Evolutionary conservation across 2,113 vertebrate species (phyloP), one percentile per base, ranked within the genome.

Genomic region (Psittacus erithacus): DNA sequence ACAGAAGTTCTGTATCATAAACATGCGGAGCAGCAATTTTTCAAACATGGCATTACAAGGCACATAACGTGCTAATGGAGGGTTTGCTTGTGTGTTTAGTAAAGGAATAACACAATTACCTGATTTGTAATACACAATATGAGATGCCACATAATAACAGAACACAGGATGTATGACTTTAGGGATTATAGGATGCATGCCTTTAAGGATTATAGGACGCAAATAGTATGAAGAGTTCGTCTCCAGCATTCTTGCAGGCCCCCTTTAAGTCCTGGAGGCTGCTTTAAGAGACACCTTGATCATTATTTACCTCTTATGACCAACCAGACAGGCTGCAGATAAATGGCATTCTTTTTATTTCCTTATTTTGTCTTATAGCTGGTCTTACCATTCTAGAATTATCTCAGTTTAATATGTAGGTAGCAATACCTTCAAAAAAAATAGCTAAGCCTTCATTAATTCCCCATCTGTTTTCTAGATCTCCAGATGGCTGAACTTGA

Each of bases 101-200:
- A 28, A 59, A 84, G 28, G 3, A 84, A 33, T 38, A 70, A 38
- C 2, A 11, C 2, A 13, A 19, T 57, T 70, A 41, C 29, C 13
- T 75, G 25, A 77, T 70, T 84, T 44, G 5, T 27, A 59, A 78
- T 14, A n/a, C 16, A 33, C 13, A 13, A 5, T 23, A 64, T 29
- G 12, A 20, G 23, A 12, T 3, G 6, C 1, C 11, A 33, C 33
- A 62, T 81, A 12, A 49, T 19, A 78, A 35, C 18, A 85, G 50
- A 91, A 57, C 20, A 39, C 4, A n/a, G 7, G 44, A 44, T 0
- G 0, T 28, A 19, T 35, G 7, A 3, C 24, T 82, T 1, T 29
- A 65, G 68, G 11, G 7, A 22, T 38, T 65, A 23, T 31, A 63
- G 3, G 19, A 86, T 47, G 35, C 10, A 19, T 33, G 7, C 3